phyloP scores from a whole-genome alignment of 1,140 invertebrate genomes.

The Lasioglossum albipes region DNA sequence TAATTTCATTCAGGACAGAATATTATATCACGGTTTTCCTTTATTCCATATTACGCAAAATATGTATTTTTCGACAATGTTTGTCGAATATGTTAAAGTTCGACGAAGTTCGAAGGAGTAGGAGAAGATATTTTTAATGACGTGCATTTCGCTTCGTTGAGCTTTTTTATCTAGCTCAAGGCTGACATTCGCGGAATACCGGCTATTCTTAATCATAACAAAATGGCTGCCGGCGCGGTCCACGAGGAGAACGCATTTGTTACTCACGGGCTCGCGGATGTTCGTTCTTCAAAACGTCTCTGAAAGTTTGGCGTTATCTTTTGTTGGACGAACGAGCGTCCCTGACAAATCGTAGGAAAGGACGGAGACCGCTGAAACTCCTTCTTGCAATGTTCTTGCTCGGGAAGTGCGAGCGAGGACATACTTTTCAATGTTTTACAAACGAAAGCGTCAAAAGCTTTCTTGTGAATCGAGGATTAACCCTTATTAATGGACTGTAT shows the following conservation, averaged over 20 bases:
- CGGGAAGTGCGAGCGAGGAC: no score
- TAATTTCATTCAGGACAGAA: no score
- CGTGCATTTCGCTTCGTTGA: background rate
- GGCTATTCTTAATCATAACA: conserved; percentile 55
- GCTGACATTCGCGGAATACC: conserved; percentile 24
- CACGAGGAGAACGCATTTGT: conserved; percentile 52
- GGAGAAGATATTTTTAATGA: background rate
- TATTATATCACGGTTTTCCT: no score
- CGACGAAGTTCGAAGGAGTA: no score
- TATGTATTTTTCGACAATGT: no score
- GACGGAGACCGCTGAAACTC: conserved; percentile 27
- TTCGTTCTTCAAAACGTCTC: conserved; percentile 53
- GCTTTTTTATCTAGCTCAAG: conserved; percentile 7
- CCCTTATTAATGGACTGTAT: no score
- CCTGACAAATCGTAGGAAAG: conserved; percentile 65
- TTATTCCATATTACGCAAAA: no score
- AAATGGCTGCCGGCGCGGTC: conserved; percentile 34
- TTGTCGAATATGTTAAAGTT: background rate
- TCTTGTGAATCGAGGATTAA: no score
- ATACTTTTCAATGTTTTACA: no score
- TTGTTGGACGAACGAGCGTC: conserved; percentile 37
- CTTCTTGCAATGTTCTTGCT: conserved; percentile 15
- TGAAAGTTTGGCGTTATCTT: conserved; percentile 65
- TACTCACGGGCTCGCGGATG: conserved; percentile 46
- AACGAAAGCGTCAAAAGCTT: no score